Evolutionary conservation across 2,797 vertebrate genomes (phyloP), one percentile per base, ranked within the genome.

Genomic region (Coreius guichenoti): DNA sequence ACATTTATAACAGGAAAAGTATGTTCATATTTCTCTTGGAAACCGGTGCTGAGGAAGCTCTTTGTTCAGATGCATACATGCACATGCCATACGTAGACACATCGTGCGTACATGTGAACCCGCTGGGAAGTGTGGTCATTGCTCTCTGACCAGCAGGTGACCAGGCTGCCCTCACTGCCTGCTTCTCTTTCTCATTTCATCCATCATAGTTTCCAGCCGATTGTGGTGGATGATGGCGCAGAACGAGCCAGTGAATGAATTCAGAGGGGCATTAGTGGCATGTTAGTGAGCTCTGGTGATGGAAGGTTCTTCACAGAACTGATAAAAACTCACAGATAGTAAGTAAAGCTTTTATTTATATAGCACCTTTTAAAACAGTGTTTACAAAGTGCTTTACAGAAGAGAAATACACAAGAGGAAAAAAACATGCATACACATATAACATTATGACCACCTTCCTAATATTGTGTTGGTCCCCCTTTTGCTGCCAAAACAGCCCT

Each of bases 141-240:
- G 83, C 61, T 86, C 85, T 87, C 82, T 89, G 81, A 89, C 83
- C 76, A 56, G 86, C 61, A 56, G 70, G 70, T 88, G 87, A 88
- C 23, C 90, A 8, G 92, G 90, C 89, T 92, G 93, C 92, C 91
- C 93, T 86, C 88, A 82, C 93, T 89, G 94, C 93, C 94, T 92
- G 72, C 45, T 68, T 77, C 54, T 72, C 45, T 70, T 65, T 21
- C 9, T 21, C 39, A 5, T 54, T 80, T 80, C 86, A 87, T 89
- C 84, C 84, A 86, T 87, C 84, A 89, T 23, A 47, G 83, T 70
- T 78, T 36, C 83, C 8, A 45, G 83, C 21, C 65, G 39, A 16
- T 78, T 39, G 65, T 58, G 75, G n/a, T 0, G 13, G 63, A 33
- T 39, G 80, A 82, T 73, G 17, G 68, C 21, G 19, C n/a, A n/a